These are phyloP conservation scores for Paragorgia papillata DNA, from an alignment of 92 coral and sea anemone genomes.

Conservation along the genomic window DNA sequence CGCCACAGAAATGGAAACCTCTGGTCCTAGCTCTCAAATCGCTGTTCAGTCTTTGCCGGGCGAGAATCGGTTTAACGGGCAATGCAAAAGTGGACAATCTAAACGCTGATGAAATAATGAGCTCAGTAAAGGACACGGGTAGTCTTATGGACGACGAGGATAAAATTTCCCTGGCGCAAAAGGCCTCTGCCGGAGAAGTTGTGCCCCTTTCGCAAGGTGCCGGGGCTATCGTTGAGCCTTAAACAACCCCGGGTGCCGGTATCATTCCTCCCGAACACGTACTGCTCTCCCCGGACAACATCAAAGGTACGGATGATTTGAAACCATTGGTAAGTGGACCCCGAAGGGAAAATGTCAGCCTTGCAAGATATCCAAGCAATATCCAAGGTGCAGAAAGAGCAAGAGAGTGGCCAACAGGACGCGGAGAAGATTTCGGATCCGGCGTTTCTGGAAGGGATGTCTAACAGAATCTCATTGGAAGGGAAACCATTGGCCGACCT, in stretches of 20 bases:
- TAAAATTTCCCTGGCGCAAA: background rate
- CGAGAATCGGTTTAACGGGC: background rate
- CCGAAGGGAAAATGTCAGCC: slow-evolving; percentile 27
- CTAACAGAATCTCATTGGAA: slow-evolving; percentile 14
- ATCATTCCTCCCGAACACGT: slow-evolving; percentile 29
- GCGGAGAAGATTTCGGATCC: slow-evolving; percentile 31
- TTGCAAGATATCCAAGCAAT: slow-evolving; percentile 28
- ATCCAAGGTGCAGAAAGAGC: slow-evolving; percentile 19
- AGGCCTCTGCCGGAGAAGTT: slow-evolving; percentile 18
- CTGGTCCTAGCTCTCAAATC: slow-evolving; percentile 2
- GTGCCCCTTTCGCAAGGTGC: slow-evolving; percentile 5
- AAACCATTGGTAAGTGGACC: slow-evolving; percentile 34
- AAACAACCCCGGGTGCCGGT: background rate
- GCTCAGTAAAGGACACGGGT: slow-evolving; percentile 3
- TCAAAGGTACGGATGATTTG: slow-evolving; percentile 3
- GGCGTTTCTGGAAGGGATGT: slow-evolving; percentile 41
- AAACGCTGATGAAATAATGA: slow-evolving; percentile 2
- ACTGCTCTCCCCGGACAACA: slow-evolving; percentile 18
- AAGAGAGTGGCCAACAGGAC: slow-evolving; percentile 20
- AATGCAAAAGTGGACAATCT: background rate
- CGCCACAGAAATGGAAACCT: background rate
- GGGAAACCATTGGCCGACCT: slow-evolving; percentile 13
- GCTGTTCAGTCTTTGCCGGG: slow-evolving; percentile 5
- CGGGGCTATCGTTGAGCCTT: background rate
- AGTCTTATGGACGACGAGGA: background rate